phyloP scores from a whole-genome alignment of 2,797 vertebrate species.

The Picus viridis region DNA sequence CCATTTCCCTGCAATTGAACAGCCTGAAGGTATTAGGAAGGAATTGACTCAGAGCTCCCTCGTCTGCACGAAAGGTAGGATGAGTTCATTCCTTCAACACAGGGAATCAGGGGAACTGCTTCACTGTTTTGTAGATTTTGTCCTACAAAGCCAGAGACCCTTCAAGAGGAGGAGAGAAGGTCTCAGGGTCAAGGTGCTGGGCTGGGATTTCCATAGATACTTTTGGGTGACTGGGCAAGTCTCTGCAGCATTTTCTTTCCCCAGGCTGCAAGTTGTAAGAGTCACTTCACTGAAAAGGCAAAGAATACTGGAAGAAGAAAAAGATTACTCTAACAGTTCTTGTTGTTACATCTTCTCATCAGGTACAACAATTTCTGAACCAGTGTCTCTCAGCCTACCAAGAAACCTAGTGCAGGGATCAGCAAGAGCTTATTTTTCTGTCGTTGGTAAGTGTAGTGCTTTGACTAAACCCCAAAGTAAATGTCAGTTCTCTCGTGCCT shows the following conservation, averaged over 20 bases:
- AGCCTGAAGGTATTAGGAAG: conserved; percentile 80
- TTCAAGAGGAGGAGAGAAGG: neutral
- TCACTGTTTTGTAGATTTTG: neutral
- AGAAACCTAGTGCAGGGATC: conserved; percentile 68
- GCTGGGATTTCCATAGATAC: neutral
- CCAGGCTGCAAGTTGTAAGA: neutral
- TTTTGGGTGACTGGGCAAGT: neutral
- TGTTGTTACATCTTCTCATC: neutral
- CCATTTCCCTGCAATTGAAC: neutral
- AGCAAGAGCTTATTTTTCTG: conserved; percentile 66
- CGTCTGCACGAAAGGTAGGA: conserved; percentile 77
- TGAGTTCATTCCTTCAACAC: neutral
- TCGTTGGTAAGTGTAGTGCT: conserved; percentile 70
- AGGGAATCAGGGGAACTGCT: neutral
- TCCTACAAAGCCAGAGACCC: neutral
- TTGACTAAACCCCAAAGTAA: neutral
- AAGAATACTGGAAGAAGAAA: neutral
- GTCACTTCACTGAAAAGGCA: neutral
- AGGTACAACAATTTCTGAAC: conserved; percentile 50
- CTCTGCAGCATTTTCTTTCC: neutral
- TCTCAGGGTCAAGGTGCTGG: neutral
- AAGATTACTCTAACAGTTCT: neutral
- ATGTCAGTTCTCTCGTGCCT: neutral
- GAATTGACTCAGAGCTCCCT: conserved; percentile 75
- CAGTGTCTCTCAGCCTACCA: conserved; percentile 63